These are phyloP conservation scores for Papilio protenor DNA, from an alignment of 2,888 invertebrate genomes.

Conservation along the genomic window DNA sequence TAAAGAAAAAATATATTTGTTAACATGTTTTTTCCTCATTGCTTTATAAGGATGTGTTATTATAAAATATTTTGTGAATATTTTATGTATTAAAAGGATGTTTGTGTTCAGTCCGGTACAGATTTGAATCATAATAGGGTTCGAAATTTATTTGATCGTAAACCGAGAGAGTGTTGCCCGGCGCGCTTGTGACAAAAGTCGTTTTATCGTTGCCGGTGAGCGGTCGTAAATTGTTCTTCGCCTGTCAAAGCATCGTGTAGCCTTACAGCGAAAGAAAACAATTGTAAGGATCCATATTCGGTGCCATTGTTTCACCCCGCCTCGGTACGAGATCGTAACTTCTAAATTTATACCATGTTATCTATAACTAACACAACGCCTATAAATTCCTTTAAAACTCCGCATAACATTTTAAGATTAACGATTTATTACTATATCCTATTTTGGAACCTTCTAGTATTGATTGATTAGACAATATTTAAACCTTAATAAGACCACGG, in stretches of 20 bases:
- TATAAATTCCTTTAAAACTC: conserved; percentile 11
- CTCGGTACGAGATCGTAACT: conserved; percentile 45
- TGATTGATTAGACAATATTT: neutral
- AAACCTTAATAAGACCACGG: neutral
- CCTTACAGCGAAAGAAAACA: conserved; percentile 36
- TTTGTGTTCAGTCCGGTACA: conserved; percentile 72
- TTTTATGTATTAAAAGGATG: conserved; percentile 73
- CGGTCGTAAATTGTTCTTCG: conserved; percentile 80
- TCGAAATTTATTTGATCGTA: conserved; percentile 83
- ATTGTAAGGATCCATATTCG: conserved; percentile 47
- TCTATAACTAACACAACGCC: conserved; percentile 22
- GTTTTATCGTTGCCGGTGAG: conserved; percentile 77
- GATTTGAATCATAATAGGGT: conserved; percentile 84
- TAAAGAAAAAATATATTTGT: conserved; percentile 44
- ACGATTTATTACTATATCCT: neutral
- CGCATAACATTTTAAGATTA: conserved; percentile 16
- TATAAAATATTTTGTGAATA: conserved; percentile 73
- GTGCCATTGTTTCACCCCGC: conserved; percentile 30
- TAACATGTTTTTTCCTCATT: conserved; percentile 44
- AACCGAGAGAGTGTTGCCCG: conserved; percentile 76
- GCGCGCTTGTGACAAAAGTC: conserved; percentile 77
- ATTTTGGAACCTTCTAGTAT: neutral
- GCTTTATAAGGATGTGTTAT: conserved; percentile 59
- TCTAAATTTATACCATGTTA: conserved; percentile 43
- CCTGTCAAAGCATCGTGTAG: conserved; percentile 72